Base-by-base conservation (phyloP, 2,888 invertebrate species). In the Leptinotarsa tumamoca region DNA sequence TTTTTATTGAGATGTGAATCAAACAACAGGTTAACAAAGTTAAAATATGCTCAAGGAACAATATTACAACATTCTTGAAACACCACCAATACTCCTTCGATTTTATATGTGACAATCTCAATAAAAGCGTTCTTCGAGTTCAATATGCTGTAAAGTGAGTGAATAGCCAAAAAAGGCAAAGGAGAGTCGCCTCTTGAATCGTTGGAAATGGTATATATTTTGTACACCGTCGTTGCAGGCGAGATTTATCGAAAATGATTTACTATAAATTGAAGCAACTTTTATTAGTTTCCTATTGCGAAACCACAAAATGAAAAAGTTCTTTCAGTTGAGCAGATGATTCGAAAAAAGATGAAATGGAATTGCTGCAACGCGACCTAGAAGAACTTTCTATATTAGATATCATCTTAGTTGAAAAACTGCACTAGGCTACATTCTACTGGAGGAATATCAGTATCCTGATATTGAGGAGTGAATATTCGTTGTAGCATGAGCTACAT, bases 151-250 rank as follows among this genome's bases (percentile, higher is more conserved):
- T 74, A 67, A 74, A 67, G 71, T 67, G 58, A 71, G 52, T 58
- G 74, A 68, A 71, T 21, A 67, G 52, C 71, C 67, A 61, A 71
- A 71, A 71, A 67, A 43, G 52, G 51, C 56, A 63, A 49, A 50
- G 58, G 63, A 68, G 52, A 71, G 71, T 74, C 68, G 71, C 67
- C 61, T 74, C 71, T 71, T 27, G 71, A 74, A 74, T 71, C 61
- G 51, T 52, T 52, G 67, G 54, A 51, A 33, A 67, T 66, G 49
- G 70, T 27, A 66, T 70, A 71, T 50, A 74, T 23, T 70, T 58
- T 74, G 33, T 63, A 51, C 66, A 56, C 58, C 13, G 67, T 33
- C 61, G 69, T 49, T 52, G 43, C 66, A n/a, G 43, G 63, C 27
- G 27, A 43, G n/a, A 33, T 7, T 33, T n/a, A 43, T 63, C 63